Conservation (phyloP, 2,888 invertebrate species). For the Sepiola atlantica region DNA sequence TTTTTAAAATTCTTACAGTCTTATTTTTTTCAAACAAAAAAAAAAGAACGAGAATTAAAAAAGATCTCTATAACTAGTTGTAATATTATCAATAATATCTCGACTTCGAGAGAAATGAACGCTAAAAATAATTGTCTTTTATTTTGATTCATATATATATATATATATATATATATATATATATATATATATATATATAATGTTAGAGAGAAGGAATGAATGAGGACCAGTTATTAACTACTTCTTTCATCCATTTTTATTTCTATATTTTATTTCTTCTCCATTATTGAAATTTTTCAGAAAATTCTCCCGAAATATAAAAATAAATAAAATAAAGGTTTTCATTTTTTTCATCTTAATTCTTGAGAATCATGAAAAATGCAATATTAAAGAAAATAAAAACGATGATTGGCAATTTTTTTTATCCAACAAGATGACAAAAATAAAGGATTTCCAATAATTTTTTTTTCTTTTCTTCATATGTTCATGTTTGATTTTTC, state of each 20-base stretch:
- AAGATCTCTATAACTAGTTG: neutral
- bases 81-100: neutral
- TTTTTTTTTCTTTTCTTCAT: neutral
- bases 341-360: neutral
- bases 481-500: neutral
- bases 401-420: neutral
- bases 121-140: neutral
- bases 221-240: neutral
- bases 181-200: neutral
- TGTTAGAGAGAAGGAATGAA: too few species aligned
- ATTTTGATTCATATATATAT: neutral
- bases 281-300: slow-evolving; percentile 5
- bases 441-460: neutral
- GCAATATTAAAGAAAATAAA: neutral
- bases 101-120: neutral
- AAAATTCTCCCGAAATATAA: neutral
- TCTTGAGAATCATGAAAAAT: neutral
- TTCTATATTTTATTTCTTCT: neutral
- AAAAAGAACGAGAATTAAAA: neutral
- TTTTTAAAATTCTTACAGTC: neutral
- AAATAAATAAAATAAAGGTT: neutral
- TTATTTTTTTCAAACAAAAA: neutral
- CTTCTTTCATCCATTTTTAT: neutral
- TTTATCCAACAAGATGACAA: neutral
- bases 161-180: too few species aligned